Conservation (phyloP, 2,888 invertebrate species). For the Sinodicranocentrus sp. region DNA sequence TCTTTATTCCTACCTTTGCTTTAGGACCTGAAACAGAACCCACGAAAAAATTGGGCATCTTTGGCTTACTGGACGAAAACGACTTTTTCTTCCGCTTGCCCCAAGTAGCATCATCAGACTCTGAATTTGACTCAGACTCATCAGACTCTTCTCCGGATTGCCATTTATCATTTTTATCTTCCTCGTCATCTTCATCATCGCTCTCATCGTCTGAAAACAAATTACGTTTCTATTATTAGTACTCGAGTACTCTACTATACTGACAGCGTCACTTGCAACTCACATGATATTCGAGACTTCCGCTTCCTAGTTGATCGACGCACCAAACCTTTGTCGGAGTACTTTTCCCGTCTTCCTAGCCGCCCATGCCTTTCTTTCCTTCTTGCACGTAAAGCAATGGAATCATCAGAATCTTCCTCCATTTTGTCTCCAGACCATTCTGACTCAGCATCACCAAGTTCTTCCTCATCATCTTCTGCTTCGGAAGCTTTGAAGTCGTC, state of each 20-base stretch:
- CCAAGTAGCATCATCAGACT: constrained; percentile 83
- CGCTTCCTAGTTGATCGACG: constrained; percentile 75
- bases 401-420: constrained; percentile 74
- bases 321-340: constrained; percentile 72
- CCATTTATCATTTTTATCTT: constrained; percentile 77
- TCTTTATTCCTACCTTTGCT: constrained; percentile 75
- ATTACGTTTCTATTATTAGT: no score
- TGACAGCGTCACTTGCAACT: constrained; percentile 20
- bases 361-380: constrained; percentile 66
- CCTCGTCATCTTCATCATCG: constrained; percentile 77
- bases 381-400: constrained; percentile 52
- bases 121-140: constrained; percentile 81
- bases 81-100: constrained; percentile 80
- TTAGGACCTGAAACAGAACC: constrained; percentile 60
- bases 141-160: constrained; percentile 73
- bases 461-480: constrained; percentile 81
- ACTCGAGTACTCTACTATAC: no score
- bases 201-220: constrained; percentile 77
- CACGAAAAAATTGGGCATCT: constrained; percentile 65
- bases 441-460: constrained; percentile 80
- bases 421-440: constrained; percentile 75
- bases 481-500: constrained; percentile 94
- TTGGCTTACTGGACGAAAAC: constrained; percentile 58
- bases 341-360: constrained; percentile 73
- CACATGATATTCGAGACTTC: constrained; percentile 73